phyloP scores from a whole-genome alignment of 1,140 invertebrate genomes.

The Macrocentrus cingulum region DNA sequence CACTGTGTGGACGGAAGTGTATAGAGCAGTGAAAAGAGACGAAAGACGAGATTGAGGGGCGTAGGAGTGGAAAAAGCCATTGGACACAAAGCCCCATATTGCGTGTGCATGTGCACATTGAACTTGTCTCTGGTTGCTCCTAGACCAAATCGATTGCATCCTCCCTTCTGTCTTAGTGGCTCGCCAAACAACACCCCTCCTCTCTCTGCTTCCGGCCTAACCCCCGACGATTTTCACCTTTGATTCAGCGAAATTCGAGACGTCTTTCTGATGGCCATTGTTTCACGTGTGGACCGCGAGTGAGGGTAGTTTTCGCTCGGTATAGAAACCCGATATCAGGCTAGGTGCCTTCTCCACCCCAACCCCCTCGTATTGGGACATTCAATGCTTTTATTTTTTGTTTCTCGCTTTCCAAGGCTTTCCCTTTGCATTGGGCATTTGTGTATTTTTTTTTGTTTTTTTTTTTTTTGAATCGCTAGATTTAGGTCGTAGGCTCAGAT shows the following conservation, averaged over 20 bases:
- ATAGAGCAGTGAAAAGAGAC: constrained; percentile 17
- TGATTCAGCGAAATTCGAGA: constrained; percentile 60
- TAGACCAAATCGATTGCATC: constrained; percentile 51
- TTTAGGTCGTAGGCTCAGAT: constrained; percentile 20
- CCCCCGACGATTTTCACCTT: constrained; percentile 42
- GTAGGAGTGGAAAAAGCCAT: constrained; percentile 3
- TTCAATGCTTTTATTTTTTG: neutral
- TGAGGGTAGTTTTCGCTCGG: constrained; percentile 24
- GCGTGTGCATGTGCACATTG: neutral
- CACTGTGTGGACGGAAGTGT: constrained; percentile 32
- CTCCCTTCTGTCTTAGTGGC: constrained; percentile 1
- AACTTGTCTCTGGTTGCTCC: constrained; percentile 13
- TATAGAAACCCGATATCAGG: constrained; percentile 50
- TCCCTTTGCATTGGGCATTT: too few species aligned
- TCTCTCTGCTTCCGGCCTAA: constrained; percentile 26
- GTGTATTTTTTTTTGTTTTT: too few species aligned
- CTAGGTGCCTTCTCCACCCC: constrained; percentile 30
- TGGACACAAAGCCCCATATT: constrained; percentile 13
- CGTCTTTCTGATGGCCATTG: constrained; percentile 55
- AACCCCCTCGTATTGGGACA: neutral
- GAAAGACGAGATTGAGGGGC: neutral
- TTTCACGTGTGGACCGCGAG: constrained; percentile 52
- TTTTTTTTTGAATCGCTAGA: neutral
- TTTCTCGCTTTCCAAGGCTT: neutral
- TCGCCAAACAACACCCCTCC: constrained; percentile 20